Evolutionary conservation across 37 sponge, comb jelly and placozoan species (phyloP), one percentile per base, ranked within the genome.

Genomic region (Lycopodina hypogea): DNA sequence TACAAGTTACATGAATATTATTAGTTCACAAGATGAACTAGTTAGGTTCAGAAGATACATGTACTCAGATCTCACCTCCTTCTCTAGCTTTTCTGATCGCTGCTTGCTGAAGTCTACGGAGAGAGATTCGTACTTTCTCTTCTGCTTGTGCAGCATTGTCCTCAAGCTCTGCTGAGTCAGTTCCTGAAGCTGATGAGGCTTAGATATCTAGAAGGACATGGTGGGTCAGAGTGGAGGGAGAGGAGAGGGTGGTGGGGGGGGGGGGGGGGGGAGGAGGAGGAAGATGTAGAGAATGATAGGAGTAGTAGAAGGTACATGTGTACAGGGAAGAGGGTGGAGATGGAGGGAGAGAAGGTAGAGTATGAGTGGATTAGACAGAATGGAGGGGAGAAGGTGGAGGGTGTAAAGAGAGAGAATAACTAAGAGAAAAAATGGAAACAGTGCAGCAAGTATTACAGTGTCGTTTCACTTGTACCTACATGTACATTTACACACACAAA

Each of bases 71-170:
- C 81, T 2, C 41, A 83, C 72, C 80, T 87, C 87, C 36, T 80
- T 68, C 70, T 80, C 87, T 38, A 87, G 56, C 26, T 75, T 87
- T n/a, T 68, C 78, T 33, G 71, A 30, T 15, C 70, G 56, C 33
- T 41, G 30, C 56, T 81, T 80, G 69, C 78, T 45, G 71, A 76
- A 87, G 29, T 87, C 81, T 3, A 87, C 81, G 12, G 81, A 69
- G 34, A 87, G 87, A 0, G 59, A 30, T 70, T 90, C 90, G 55
- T 82, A 90, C 30, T 22, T 56, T 62, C 55, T 71, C 34, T 72
- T 61, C 67, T 90, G 83, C 42, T 73, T 90, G 78, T 85, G 73
- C 50, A 90, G 75, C 82, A 81, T 78, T 15, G 73, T 74, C 75
- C 72, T 90, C 38, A 90, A 35, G 68, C 63, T 85, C 74, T 90